A percentile compares a stretch with the other conserved stretches of the same genome.
These are phyloP conservation scores for Callyntrura sp. DNA, from an alignment of 2,888 invertebrate species.

Conservation along the genomic window DNA sequence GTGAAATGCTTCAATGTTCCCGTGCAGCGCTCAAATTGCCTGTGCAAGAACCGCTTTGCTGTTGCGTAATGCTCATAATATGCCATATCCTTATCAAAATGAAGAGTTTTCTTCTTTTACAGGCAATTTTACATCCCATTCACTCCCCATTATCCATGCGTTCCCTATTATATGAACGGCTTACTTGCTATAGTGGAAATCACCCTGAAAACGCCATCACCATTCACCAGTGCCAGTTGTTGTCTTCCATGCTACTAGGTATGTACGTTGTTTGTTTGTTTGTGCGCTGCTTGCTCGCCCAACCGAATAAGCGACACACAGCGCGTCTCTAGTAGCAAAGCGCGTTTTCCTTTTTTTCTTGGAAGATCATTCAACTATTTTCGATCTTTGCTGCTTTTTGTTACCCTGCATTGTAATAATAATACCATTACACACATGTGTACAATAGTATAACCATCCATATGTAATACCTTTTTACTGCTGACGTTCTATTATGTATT, in stretches of 20 bases:
- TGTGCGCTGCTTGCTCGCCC: not conserved
- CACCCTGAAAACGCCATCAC: constrained; percentile 21
- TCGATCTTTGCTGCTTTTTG: constrained; percentile 22
- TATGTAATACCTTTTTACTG: constrained; percentile 2
- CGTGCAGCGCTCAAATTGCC: not conserved
- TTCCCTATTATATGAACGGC: not conserved
- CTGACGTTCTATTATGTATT: constrained; percentile 29
- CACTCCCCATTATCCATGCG: not conserved
- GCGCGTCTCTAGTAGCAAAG: too few relatives aligned
- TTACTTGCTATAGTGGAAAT: not conserved
- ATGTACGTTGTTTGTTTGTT: not conserved
- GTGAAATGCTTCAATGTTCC: not conserved
- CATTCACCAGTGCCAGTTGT: too few relatives aligned
- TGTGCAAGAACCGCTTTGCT: constrained; percentile 9
- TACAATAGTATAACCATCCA: constrained; percentile 25
- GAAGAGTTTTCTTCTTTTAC: not conserved
- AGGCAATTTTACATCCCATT: constrained; percentile 29
- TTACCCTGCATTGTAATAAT: constrained; percentile 42
- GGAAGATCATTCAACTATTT: constrained; percentile 23
- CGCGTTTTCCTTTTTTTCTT: constrained; percentile 1
- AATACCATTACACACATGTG: not conserved
- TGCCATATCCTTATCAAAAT: not conserved
- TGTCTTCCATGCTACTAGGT: not conserved
- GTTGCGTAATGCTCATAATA: not conserved
- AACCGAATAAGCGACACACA: not conserved